A percentile compares a stretch with the other conserved stretches of the same genome.
Evolutionary conservation across 1,140 invertebrate genomes (phyloP).

Genomic region (Apocrypta bakeri): DNA sequence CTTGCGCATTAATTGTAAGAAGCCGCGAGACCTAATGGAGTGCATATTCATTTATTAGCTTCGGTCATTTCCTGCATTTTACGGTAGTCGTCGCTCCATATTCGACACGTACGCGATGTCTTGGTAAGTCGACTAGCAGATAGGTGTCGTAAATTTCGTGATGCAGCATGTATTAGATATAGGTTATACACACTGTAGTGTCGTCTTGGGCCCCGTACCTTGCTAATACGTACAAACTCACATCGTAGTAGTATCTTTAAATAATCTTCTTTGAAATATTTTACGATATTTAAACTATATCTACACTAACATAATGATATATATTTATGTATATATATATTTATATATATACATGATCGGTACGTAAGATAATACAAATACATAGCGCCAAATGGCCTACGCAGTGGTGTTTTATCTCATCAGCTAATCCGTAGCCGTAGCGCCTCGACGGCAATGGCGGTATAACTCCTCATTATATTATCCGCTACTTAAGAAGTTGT

Average conservation of each 20-base stretch:
- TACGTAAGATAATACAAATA: too few relatives aligned
- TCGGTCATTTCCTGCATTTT: not conserved
- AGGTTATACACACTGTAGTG: not conserved
- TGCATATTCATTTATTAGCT: not conserved
- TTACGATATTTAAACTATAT: too few relatives aligned
- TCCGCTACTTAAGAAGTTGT: conserved; percentile 58
- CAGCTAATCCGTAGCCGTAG: conserved; percentile 14
- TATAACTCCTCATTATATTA: conserved; percentile 53
- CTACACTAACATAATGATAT: too few relatives aligned
- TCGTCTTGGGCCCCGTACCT: too few relatives aligned
- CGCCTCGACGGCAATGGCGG: not conserved
- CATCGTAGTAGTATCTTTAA: too few relatives aligned
- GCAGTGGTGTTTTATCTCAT: conserved; percentile 3
- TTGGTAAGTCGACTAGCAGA: not conserved
- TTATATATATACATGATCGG: too few relatives aligned
- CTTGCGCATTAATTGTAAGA: not conserved
- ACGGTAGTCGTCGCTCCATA: not conserved
- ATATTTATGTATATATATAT: too few relatives aligned
- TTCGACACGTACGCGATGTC: conserved; percentile 2
- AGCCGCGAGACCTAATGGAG: not conserved
- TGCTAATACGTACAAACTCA: too few relatives aligned
- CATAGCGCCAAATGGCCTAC: too few relatives aligned
- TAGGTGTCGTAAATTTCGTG: not conserved
- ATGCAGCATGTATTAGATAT: not conserved
- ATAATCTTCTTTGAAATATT: too few relatives aligned